Evolutionary conservation across 2,888 invertebrate genomes (phyloP), one percentile per base, ranked within the genome.

Genomic region (Dichetophora obliterata): DNA sequence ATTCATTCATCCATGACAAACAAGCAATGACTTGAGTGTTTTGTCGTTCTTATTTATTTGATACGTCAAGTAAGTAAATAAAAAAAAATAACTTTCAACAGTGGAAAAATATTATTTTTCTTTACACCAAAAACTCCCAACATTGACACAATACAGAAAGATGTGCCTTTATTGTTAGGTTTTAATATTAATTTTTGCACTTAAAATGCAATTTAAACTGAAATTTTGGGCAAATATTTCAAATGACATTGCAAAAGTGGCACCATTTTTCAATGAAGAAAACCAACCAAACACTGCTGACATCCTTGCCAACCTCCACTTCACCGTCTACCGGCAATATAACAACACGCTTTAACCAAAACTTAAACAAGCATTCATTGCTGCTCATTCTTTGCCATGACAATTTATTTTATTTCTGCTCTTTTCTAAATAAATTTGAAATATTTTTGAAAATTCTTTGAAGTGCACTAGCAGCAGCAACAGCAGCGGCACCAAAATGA

Each of bases 191-290:
- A 43, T 43, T 43, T 14, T 43, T 43, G 6, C 14, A 43, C 43
- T 43, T 43, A 43, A 43, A 43, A 43, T 43, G 43, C 43, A 43
- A 43, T 43, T 43, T 43, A 1, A 43, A 14, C 43, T 43, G 14
- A 43, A 43, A 43, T 43, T n/a, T 65, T 43, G 8, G 65, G 43
- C 22, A 65, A 65, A 37, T 65, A n/a, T 37, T 37, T 34, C 43
- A n/a, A 65, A 19, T 65, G 65, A 65, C 65, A 65, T 34, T 14
- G 65, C 65, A 65, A 43, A 65, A 65, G 34, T 65, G 19, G 8
- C 27, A 19, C 19, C 43, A 65, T 37, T 43, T 59, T 59, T 59
- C 57, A 59, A 11, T 27, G 9, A n/a, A 11, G 14, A 43, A 43
- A 43, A 6, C 4, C 11, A 59, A 59, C 27, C 57, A 9, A 24